Conservation (phyloP, 2,888 invertebrate species). For the Leucophenga maculata region DNA sequence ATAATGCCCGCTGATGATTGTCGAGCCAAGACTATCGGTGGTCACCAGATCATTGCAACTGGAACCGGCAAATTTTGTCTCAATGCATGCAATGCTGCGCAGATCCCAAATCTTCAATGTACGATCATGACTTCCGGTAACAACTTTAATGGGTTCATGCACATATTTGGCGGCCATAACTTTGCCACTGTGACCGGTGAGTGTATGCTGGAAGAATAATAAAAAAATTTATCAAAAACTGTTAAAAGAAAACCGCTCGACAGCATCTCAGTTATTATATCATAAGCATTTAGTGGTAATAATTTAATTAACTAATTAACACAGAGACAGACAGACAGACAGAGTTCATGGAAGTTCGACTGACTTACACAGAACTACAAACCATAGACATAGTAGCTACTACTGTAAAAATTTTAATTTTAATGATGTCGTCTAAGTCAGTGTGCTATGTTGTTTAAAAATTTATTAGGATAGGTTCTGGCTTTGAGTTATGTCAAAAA, state of each 20-base stretch:
- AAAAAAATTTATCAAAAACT: neutral
- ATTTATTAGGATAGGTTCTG: slow-evolving; percentile 21
- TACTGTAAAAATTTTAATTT: too few species aligned
- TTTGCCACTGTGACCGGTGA: slow-evolving; percentile 88
- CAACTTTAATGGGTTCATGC: slow-evolving; percentile 92
- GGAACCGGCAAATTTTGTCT: slow-evolving; percentile 96
- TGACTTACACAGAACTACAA: too few species aligned
- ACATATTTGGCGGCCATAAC: slow-evolving; percentile 98
- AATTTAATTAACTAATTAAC: too few species aligned
- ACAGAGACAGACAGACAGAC: too few species aligned
- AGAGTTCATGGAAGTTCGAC: too few species aligned
- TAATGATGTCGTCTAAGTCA: too few species aligned
- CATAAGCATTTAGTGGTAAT: too few species aligned
- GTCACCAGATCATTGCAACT: slow-evolving; percentile 97
- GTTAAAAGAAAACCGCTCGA: too few species aligned
- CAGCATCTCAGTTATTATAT: too few species aligned
- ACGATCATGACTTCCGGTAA: slow-evolving; percentile 97
- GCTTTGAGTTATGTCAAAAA: too few species aligned
- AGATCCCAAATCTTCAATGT: slow-evolving; percentile 99
- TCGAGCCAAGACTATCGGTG: slow-evolving; percentile 85
- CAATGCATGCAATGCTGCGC: slow-evolving; percentile 90
- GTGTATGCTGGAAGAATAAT: slow-evolving; percentile 65
- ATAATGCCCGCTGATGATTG: slow-evolving; percentile 97
- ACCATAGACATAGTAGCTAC: too few species aligned
- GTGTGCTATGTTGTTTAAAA: too few species aligned